Evolutionary conservation across 2,113 vertebrate species (phyloP).

Genomic region (Geococcyx californianus): DNA sequence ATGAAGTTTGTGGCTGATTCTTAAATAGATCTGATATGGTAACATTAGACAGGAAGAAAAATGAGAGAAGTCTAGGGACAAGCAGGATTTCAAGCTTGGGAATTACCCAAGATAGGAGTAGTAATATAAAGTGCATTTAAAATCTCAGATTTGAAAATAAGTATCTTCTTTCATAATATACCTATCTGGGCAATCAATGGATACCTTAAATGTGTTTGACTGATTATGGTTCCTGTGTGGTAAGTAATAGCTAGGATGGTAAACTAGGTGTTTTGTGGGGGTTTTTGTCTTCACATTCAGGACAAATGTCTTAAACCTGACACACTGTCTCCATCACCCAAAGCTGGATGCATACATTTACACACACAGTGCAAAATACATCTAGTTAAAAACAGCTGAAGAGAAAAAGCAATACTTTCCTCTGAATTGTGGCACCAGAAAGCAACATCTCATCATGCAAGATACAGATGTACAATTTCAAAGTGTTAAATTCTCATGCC

Average conservation of each 20-base stretch:
- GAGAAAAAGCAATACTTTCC: neutral
- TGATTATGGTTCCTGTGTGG: neutral
- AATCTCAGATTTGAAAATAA: neutral
- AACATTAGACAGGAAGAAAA: neutral
- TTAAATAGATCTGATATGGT: neutral
- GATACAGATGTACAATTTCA: neutral
- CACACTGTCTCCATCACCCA: neutral
- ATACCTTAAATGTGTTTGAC: conserved; percentile 14
- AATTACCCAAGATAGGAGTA: neutral
- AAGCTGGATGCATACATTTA: neutral
- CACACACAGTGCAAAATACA: neutral
- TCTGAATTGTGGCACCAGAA: neutral
- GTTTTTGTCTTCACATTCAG: neutral
- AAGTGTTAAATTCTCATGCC: neutral
- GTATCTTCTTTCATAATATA: neutral
- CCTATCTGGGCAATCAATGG: neutral
- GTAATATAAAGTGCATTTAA: neutral
- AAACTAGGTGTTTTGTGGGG: neutral
- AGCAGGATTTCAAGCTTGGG: neutral
- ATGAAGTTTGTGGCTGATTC: neutral
- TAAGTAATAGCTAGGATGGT: conserved; percentile 1
- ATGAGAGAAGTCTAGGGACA: neutral
- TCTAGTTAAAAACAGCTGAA: neutral
- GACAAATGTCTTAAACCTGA: neutral
- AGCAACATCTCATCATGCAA: neutral